Evolutionary conservation across 2,888 invertebrate genomes (phyloP).

Genomic region (Ennomos erosarius): DNA sequence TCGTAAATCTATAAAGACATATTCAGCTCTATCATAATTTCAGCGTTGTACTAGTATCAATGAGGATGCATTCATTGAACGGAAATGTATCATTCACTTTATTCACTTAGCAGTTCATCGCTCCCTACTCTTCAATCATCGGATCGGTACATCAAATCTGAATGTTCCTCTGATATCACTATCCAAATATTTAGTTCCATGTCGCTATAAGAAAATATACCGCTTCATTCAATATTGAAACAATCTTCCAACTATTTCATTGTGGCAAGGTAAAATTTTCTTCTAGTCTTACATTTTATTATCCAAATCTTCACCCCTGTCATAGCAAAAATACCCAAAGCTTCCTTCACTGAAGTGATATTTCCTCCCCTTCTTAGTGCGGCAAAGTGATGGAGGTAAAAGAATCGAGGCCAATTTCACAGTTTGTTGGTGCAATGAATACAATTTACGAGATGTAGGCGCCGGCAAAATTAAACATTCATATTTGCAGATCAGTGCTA

Average conservation of each 20-base stretch:
- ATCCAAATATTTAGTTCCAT: slow-evolving; percentile 7
- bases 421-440: slow-evolving; percentile 17
- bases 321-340: too few species aligned
- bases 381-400: too few species aligned
- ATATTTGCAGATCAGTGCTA: slow-evolving; percentile 17
- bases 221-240: too few species aligned
- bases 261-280: too few species aligned
- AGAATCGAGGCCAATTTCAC: slow-evolving; percentile 20
- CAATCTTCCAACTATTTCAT: too few species aligned
- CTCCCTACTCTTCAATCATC: slow-evolving; percentile 16
- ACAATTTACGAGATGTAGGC: slow-evolving; percentile 15
- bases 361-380: too few species aligned
- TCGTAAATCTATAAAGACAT: too few species aligned
- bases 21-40: too few species aligned
- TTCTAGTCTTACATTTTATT: too few species aligned
- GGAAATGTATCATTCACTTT: slow-evolving; percentile 17
- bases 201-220: neutral
- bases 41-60: too few species aligned
- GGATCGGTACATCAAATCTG: slow-evolving; percentile 6
- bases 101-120: slow-evolving; percentile 22
- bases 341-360: too few species aligned
- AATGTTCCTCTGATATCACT: neutral
- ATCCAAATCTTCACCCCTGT: too few species aligned
- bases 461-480: slow-evolving; percentile 19
- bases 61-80: neutral